Base-by-base conservation (phyloP, 2,797 vertebrate species). In the Bradypodion pumilum region DNA sequence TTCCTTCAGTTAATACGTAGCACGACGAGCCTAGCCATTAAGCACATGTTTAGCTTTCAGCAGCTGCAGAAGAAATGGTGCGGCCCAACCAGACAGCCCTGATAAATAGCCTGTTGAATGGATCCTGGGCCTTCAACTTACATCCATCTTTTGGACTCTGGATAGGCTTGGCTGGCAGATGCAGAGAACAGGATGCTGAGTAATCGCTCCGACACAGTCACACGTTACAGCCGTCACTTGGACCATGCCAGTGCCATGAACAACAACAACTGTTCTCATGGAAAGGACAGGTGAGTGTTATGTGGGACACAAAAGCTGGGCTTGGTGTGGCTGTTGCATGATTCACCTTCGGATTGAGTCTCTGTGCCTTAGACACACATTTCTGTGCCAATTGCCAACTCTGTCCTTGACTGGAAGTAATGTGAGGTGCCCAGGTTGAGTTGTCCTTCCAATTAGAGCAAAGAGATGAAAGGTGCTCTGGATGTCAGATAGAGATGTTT, bases 141-240 rank as follows among this genome's bases (percentile, higher is more conserved):
- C 35, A n/a, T 74, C 29, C 4, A 27, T 46, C 44, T 63, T 13
- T 59, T 29, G 85, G 76, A 46, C 65, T 1, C 4, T 9, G n/a
- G 80, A 63, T 82, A 98, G 97, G 94, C 94, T 0, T 98, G 97
- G 97, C 93, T 98, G 73, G 91, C 95, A 1, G 97, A 97, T 87
- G 97, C 97, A 0, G 97, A 97, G 56, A 97, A 94, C 68, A 85
- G 93, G 25, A 91, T 93, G 80, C 84, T 94, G n/a, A 94, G 91
- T 63, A 95, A 92, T 94, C 88, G 93, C 3, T 89, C 90, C 0
- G 92, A 95, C 72, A 90, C 87, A 25, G 66, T 90, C 37, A 42
- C 95, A 72, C 95, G 96, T n/a, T 96, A 96, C 60, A 91, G 94
- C 49, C 44, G 94, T 52, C 93, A 93, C 3, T 87, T 91, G 0